Evolutionary conservation across 2,797 vertebrate genomes (phyloP), one percentile per base, ranked within the genome.

Genomic region (Pempheris klunzingeri): DNA sequence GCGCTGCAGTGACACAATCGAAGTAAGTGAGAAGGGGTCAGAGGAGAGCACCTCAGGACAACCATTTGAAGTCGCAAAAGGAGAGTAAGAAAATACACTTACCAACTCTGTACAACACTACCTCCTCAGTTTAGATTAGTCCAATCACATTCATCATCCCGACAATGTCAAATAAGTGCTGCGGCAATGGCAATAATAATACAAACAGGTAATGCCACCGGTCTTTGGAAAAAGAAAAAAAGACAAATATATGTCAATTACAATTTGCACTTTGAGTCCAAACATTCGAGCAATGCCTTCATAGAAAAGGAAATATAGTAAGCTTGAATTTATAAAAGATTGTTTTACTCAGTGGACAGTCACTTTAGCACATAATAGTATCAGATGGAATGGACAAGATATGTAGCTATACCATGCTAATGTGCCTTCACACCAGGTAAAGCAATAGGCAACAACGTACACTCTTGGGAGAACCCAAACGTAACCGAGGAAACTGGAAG

Each of bases 301-400:
- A 52, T 74, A 76, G 10, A 82, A 82, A 83, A 86, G 55, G 49
- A 88, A 90, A 80, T 32, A 57, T 20, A 75, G 54, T 78, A 61
- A 81, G 65, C 64, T 80, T 80, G 75, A 81, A 77, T 84, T 84
- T 79, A 84, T 71, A 90, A 90, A 90, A 81, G 76, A 68, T 67
- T 74, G 71, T 82, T 89, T 90, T 38, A 81, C 60, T 79, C 58
- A 52, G 68, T 82, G 81, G 80, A 84, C 57, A 64, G 77, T 76
- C 77, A 85, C 78, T 73, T 80, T 46, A 87, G 79, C 63, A 78
- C 66, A 71, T 38, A 20, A 36, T 30, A 49, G 69, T 44, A 70
- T 24, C 24, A 58, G 55, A 72, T 81, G 80, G 43, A 71, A 75
- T 74, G 77, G 71, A 71, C 11, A 17, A 50, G 49, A 80, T 52